Percentiles rank a stretch among this genome's conserved stretches.
These are phyloP conservation scores for Apodemia duryi DNA, from an alignment of 2,888 invertebrate genomes.

Conservation along the genomic window DNA sequence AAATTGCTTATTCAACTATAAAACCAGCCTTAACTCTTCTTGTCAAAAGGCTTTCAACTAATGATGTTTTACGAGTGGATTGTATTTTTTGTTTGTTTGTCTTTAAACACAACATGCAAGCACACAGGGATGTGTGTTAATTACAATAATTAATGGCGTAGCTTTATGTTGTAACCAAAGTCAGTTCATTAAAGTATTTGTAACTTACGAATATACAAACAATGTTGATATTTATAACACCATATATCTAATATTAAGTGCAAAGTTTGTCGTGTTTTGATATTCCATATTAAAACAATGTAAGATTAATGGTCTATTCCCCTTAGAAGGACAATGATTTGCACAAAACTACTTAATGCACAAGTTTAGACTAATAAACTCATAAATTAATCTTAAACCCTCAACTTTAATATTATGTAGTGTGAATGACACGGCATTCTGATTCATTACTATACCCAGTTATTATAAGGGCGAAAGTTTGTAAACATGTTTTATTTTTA, in stretches of 20 bases:
- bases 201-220: too few relatives aligned
- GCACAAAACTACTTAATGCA: slow-evolving; percentile 71
- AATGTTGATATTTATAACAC: not conserved
- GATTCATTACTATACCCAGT: not conserved
- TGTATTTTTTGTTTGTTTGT: too few relatives aligned
- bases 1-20: too few relatives aligned
- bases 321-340: slow-evolving; percentile 33
- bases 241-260: not conserved
- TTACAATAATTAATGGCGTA: too few relatives aligned
- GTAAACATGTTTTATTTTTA: not conserved
- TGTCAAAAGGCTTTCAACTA: too few relatives aligned
- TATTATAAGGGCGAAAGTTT: not conserved
- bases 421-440: not conserved
- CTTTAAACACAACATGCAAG: too few relatives aligned
- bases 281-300: slow-evolving; percentile 13
- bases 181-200: too few relatives aligned
- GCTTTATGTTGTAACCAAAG: too few relatives aligned
- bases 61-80: too few relatives aligned
- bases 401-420: slow-evolving; percentile 15
- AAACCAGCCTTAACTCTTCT: too few relatives aligned
- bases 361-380: slow-evolving; percentile 45
- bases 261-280: slow-evolving; percentile 4
- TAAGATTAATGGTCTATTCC: slow-evolving; percentile 19
- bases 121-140: too few relatives aligned
- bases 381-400: slow-evolving; percentile 20